Base-by-base conservation (phyloP, 2,888 invertebrate genomes). In the Chydorus sphaericus region DNA sequence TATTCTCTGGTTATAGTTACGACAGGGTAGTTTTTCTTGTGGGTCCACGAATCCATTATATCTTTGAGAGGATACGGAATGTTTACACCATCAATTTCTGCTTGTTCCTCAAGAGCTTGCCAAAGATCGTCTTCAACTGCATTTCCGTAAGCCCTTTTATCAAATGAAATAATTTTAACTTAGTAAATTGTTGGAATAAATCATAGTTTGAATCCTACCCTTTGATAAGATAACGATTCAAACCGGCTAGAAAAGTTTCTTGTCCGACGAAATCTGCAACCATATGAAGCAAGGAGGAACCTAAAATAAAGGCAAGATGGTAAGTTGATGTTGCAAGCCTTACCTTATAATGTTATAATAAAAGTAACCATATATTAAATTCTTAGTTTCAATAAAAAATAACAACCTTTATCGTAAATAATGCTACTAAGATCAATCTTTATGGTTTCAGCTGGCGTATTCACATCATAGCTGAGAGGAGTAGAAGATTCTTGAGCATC, bases 361-460 rank as follows among this genome's bases (percentile, higher is more conserved):
- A 33, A 10, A 33, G 14, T 33, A 10, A 10, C 14, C 8, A 14
- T 33, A 8, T 33, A 8, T 33, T 33, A 33, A 14, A 48, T 16
- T 26, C n/a, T 23, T 16, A 20, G 6, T 23, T 16, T 33, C 16
- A 37, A 52, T 20, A 3, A 52, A 33, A 2, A 14, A 8, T 36
- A 5, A 18, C 16, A 11, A 81, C 83, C 89, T 77, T 93, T 93
- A 53, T 81, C 83, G 66, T 93, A 92, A 0, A 91, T 90, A 62
- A 93, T 92, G 57, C 82, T 77, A 66, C 89, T 89, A 64, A 90
- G 90, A 52, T 88, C 86, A 65, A 91, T 88, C 58, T 81, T 82
- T 62, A 59, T 11, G 37, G 91, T 89, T 71, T 92, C 90, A 64
- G 86, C 85, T 0, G 90, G 90, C 69, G 89, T 76, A 36, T 80